Percentiles rank a stretch among this genome's conserved stretches.
Evolutionary conservation across 2,888 invertebrate species (phyloP).

Genomic region (Drosophila incognita): DNA sequence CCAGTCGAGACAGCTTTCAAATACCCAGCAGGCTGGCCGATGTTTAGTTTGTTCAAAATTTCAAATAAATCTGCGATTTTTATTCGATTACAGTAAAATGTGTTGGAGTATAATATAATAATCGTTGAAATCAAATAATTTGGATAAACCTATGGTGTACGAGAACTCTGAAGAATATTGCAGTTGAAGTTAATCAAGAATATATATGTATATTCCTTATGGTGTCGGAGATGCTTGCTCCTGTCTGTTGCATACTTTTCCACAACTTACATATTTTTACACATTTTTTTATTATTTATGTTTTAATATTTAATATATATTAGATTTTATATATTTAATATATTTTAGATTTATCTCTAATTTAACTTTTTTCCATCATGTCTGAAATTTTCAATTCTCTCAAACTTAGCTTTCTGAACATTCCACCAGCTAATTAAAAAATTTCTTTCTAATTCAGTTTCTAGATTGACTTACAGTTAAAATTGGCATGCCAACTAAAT

Average conservation of each 20-base stretch:
- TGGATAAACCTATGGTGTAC: not conserved
- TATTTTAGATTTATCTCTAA: rapidly evolving
- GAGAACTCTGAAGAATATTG: not conserved
- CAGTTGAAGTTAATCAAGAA: not conserved
- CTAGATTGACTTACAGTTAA: not conserved
- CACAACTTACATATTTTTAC: not conserved
- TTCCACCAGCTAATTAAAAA: not conserved
- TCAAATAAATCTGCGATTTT: not conserved
- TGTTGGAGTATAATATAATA: not conserved
- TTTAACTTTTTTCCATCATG: rapidly evolving
- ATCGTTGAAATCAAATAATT: too few species aligned
- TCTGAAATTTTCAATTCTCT: not conserved
- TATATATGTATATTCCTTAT: not conserved
- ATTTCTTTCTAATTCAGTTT: not conserved
- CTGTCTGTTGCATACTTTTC: not conserved
- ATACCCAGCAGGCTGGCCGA: rapidly evolving
- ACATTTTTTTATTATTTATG: too few species aligned
- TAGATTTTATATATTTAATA: too few species aligned
- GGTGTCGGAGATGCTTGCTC: not conserved
- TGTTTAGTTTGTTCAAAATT: not conserved
- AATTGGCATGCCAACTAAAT: not conserved
- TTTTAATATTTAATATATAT: not conserved
- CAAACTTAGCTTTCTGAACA: not conserved
- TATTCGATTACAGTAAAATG: too few species aligned
- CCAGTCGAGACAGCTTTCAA: not conserved